Base-by-base conservation (phyloP, 2,797 vertebrate species). In the Salarias fasciatus region DNA sequence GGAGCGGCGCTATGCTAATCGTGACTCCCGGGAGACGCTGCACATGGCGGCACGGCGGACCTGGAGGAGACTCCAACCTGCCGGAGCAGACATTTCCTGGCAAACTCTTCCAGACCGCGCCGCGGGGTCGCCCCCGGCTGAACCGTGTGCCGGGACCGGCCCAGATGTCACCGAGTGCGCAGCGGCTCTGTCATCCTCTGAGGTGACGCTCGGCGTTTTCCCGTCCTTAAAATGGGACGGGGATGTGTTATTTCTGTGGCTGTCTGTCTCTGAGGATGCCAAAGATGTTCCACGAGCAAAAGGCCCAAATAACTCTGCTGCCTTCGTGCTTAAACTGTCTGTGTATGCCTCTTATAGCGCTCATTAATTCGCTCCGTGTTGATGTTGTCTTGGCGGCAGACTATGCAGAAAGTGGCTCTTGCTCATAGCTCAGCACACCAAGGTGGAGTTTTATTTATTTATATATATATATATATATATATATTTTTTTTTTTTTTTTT, bases 191-290 rank as follows among this genome's bases (percentile, higher is more conserved):
- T 65, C 53, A 65, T 47, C 57, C 44, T 78, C 67, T 46, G 63
- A 49, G 58, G 57, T 53, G 54, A 72, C 41, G 46, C 35, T 2
- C 55, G 8, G 14, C 42, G 6, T 38, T 57, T 36, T 33, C 64
- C 44, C 10, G 11, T 31, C 13, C 46, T 62, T 31, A 55, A 83
- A 86, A 63, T 73, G 64, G 78, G 74, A 69, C 79, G 54, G 50
- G 6, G 38, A 11, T n/a, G 64, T 54, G 71, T 85, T 84, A 83
- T 84, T 83, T 83, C 60, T 51, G 65, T 80, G 82, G 44, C 58
- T 47, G 62, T 64, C 54, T 33, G 48, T 61, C 73, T 78, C 54
- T 50, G 41, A 72, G 47, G 66, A 31, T 63, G 63, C 72, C 61
- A 47, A 37, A 11, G 60, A 64, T 53, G 58, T 63, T 74, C 63